phyloP scores from a whole-genome alignment of 2,797 vertebrate species.

The Clamator glandarius region DNA sequence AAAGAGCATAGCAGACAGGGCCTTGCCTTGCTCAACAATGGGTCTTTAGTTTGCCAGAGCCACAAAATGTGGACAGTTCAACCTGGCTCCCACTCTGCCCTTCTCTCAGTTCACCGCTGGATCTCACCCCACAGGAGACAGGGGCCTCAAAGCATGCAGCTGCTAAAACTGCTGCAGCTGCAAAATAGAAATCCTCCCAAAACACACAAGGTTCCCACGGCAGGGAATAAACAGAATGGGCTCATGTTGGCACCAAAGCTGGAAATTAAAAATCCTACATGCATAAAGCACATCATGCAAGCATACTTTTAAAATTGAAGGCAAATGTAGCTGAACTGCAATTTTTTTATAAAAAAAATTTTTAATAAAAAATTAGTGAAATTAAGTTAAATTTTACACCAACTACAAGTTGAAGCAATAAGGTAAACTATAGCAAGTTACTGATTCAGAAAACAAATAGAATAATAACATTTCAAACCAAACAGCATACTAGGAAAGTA shows the following conservation, averaged over 20 bases:
- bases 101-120: background rate
- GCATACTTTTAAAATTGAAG: background rate
- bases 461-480: background rate
- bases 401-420: background rate
- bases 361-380: background rate
- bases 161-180: constrained; percentile 40
- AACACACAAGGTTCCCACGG: background rate
- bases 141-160: background rate
- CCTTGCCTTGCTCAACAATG: background rate
- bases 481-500: background rate
- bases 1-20: background rate
- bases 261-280: background rate
- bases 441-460: background rate
- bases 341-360: background rate
- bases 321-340: background rate
- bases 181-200: constrained; percentile 8
- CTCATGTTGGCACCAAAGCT: background rate
- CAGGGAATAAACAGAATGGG: background rate
- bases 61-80: background rate
- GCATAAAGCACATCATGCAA: background rate
- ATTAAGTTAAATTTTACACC: background rate
- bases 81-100: background rate
- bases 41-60: background rate
- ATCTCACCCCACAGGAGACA: accelerated
- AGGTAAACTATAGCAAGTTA: background rate